A percentile compares a stretch with the other conserved stretches of the same genome.
phyloP scores from a whole-genome alignment of 2,888 invertebrate genomes.

The Noctua pronuba region DNA sequence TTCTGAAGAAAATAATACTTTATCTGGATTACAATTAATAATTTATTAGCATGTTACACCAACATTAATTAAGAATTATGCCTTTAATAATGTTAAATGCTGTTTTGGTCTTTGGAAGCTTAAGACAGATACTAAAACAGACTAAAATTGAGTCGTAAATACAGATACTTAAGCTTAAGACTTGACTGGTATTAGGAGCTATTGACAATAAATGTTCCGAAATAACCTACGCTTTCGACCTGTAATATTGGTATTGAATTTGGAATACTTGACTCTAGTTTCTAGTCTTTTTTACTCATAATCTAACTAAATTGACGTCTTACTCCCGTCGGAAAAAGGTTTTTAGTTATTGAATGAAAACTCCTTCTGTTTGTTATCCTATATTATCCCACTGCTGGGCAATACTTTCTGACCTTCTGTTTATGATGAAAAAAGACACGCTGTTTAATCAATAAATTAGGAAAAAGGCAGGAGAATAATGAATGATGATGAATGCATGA shows the following conservation, averaged over 20 bases:
- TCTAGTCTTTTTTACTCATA: not conserved
- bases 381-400: not conserved
- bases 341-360: not conserved
- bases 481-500: not conserved
- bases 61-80: constrained; percentile 14
- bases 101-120: constrained; percentile 6
- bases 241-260: not conserved
- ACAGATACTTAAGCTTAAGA: constrained; percentile 16
- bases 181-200: constrained; percentile 21
- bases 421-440: not conserved
- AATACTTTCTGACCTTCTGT: not conserved
- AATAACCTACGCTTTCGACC: not conserved
- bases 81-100: not conserved
- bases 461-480: not conserved
- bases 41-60: not conserved
- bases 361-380: not conserved
- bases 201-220: constrained; percentile 19
- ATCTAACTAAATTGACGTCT: not conserved
- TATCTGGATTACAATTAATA: not conserved
- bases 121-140: constrained; percentile 14
- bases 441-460: not conserved
- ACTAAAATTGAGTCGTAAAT: constrained; percentile 25
- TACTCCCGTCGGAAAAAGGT: not conserved
- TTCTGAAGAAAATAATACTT: not conserved
- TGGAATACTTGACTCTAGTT: not conserved